Evolutionary conservation across 2,888 invertebrate genomes (phyloP), one percentile per base, ranked within the genome.

Genomic region (Tricholauxania praeusta): DNA sequence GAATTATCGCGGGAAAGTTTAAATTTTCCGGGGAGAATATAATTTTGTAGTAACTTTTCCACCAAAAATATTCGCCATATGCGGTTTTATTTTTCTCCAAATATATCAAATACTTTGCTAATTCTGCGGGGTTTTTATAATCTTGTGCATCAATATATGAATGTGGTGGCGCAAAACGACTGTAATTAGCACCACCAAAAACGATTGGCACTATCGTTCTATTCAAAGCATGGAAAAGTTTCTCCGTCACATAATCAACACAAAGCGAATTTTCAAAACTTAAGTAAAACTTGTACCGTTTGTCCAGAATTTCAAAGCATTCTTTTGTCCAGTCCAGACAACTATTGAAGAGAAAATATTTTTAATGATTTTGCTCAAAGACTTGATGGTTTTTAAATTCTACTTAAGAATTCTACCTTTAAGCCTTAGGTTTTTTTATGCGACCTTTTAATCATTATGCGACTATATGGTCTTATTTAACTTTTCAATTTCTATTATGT

Each of bases 211-310:
- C 83, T 47, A 91, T 87, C 77, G 89, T 63, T 12, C 73, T 69
- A 6, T 75, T 68, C 48, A 78, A 62, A 4, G 72, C 73, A 14
- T 78, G 74, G 22, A 64, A 80, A 1, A 80, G 69, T 82, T 92
- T 91, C 81, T 91, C 91, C 2, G 91, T 91, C 67, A 92, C 90
- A 82, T 92, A 92, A 82, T 92, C 91, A 60, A 87, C 81, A 83
- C 91, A 92, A 78, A 91, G 88, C n/a, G 91, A 90, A 82, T 91
- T 91, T 81, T 92, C 92, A 79, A 91, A 91, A 14, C 87, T 83
- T 66, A 92, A 84, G 79, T 91, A 91, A 81, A 92, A 92, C 80
- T 90, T 91, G 82, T 92, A 92, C 74, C 89, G 87, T n/a, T 82
- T 81, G 70, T 86, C 85, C 22, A 85, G 68, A 78, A 78, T 82